Evolutionary conservation across 1,140 invertebrate genomes (phyloP).

Genomic region (Hylaeus volcanicus): DNA sequence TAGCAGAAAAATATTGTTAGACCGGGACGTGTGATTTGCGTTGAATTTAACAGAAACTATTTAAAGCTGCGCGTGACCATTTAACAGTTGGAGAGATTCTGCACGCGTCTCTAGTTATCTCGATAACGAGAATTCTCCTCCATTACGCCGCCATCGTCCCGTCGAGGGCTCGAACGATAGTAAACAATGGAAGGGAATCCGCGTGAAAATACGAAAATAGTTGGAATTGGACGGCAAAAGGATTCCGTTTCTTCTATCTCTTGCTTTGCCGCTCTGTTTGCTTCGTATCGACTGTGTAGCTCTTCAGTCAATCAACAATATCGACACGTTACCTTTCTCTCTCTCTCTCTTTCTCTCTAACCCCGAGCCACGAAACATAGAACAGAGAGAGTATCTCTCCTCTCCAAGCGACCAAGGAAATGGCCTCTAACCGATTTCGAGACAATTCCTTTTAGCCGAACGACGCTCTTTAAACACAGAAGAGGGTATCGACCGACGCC

Average conservation of each 20-base stretch:
- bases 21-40: too few species aligned
- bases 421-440: constrained; percentile 27
- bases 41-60: too few species aligned
- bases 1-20: too few species aligned
- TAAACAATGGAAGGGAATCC: constrained; percentile 28
- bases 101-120: background rate
- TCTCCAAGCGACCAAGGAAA: constrained; percentile 27
- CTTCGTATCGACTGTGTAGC: constrained; percentile 29
- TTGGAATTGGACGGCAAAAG: constrained; percentile 31
- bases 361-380: constrained; percentile 12
- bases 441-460: constrained; percentile 38
- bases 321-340: constrained; percentile 15
- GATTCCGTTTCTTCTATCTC: constrained; percentile 24
- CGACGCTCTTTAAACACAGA: constrained; percentile 21
- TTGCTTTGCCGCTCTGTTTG: constrained; percentile 47
- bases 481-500: constrained; percentile 8
- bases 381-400: constrained; percentile 37
- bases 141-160: too few species aligned
- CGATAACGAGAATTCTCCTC: constrained; percentile 20
- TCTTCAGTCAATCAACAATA: constrained; percentile 44
- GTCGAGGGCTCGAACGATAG: background rate
- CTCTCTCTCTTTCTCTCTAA: too few species aligned
- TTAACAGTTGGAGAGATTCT: background rate
- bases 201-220: constrained; percentile 46
- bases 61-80: background rate